A percentile compares a stretch with the other conserved stretches of the same genome.
phyloP scores from a whole-genome alignment of 2,888 invertebrate genomes.

The Cacoxenus indagator region DNA sequence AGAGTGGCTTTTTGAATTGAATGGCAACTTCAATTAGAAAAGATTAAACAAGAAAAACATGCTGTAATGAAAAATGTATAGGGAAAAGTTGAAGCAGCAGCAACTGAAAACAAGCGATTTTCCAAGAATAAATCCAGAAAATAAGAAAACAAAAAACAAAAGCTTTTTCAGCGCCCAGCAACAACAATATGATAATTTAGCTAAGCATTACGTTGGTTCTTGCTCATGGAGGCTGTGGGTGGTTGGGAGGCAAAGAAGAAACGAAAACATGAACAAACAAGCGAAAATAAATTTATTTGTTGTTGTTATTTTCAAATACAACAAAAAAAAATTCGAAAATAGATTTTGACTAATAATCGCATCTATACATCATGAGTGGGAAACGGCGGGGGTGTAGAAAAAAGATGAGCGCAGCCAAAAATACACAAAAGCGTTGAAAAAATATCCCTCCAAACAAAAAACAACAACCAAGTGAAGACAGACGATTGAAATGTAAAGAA shows the following conservation, averaged over 20 bases:
- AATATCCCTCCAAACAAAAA: conserved; percentile 28
- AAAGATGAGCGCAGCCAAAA: conserved; percentile 28
- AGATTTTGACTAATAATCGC: conserved; percentile 63
- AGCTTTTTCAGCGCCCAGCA: too few relatives aligned
- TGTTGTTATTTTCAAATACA: conserved; percentile 27
- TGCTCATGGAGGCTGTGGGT: not conserved
- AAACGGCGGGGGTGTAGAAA: not conserved
- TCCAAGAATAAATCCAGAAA: not conserved
- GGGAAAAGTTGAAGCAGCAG: not conserved
- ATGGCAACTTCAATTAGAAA: not conserved
- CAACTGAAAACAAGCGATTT: not conserved
- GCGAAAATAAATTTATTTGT: not conserved
- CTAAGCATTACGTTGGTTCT: too few relatives aligned
- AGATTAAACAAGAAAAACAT: not conserved
- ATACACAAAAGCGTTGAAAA: conserved; percentile 27
- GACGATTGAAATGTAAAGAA: not conserved
- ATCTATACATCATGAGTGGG: conserved; percentile 22
- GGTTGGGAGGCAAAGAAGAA: not conserved
- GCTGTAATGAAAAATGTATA: not conserved
- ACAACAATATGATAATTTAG: too few relatives aligned
- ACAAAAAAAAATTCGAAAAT: conserved; percentile 51
- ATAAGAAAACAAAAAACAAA: too few relatives aligned
- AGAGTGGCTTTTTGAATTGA: too few relatives aligned
- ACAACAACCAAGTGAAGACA: conserved; percentile 3
- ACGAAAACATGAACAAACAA: not conserved